Conservation (phyloP, 2,797 vertebrate species). For the Poeciliopsis gracilis region DNA sequence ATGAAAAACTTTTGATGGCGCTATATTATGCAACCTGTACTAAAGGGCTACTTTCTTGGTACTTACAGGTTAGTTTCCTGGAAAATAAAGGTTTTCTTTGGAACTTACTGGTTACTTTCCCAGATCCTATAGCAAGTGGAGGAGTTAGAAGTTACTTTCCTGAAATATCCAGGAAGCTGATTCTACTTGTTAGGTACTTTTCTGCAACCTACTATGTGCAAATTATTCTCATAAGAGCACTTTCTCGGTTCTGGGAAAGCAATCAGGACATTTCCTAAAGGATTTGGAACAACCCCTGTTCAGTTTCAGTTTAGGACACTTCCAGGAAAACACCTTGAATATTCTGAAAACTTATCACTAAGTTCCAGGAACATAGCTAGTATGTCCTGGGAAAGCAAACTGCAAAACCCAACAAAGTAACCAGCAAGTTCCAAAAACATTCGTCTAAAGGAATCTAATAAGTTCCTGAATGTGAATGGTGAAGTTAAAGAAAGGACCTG, state of each 20-base stretch:
- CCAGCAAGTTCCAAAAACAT: neutral
- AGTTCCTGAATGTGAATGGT: neutral
- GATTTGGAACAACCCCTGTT: neutral
- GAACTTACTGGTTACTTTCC: neutral
- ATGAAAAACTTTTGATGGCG: neutral
- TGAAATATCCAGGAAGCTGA: neutral
- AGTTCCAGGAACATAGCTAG: neutral
- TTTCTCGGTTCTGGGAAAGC: neutral
- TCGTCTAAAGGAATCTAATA: neutral
- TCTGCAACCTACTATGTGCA: neutral
- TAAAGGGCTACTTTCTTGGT: neutral
- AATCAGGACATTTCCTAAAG: neutral
- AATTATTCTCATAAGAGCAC: neutral
- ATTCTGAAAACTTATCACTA: neutral
- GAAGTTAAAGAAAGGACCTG: neutral
- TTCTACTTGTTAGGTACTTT: neutral
- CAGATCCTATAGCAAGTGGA: neutral
- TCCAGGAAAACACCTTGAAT: neutral
- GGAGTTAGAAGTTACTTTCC: neutral
- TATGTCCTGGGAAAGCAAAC: neutral
- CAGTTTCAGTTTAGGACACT: neutral
- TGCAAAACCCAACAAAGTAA: neutral
- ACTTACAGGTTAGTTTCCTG: neutral
- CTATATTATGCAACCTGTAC: neutral
- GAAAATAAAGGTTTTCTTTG: neutral